Conservation (phyloP, 1,140 invertebrate species). For the Cyphomyrmex costatus region DNA sequence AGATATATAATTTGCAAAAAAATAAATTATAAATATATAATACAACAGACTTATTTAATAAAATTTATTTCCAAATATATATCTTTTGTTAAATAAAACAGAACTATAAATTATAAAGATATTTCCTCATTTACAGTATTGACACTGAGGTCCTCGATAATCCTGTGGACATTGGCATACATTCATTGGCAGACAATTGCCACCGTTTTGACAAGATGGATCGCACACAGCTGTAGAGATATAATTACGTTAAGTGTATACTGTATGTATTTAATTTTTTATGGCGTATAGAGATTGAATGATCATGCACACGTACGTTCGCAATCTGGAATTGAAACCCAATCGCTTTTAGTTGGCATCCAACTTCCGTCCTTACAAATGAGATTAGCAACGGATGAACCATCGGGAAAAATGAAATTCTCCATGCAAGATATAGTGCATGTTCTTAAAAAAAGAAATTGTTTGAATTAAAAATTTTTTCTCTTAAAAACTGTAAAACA, state of each 20-base stretch:
- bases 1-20: neutral
- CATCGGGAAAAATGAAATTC: slow-evolving; percentile 90
- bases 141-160: slow-evolving; percentile 91
- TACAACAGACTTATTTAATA: slow-evolving; percentile 18
- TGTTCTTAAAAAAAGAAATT: slow-evolving; percentile 68
- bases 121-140: slow-evolving; percentile 89
- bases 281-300: neutral
- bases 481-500: neutral
- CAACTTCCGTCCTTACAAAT: slow-evolving; percentile 90
- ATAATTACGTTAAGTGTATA: neutral
- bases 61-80: neutral
- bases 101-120: neutral
- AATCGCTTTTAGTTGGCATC: slow-evolving; percentile 88
- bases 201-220: slow-evolving; percentile 92
- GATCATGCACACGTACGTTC: slow-evolving; percentile 85
- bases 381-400: slow-evolving; percentile 88
- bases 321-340: slow-evolving; percentile 89
- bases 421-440: slow-evolving; percentile 89
- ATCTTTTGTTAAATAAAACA: neutral
- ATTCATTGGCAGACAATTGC: slow-evolving; percentile 91
- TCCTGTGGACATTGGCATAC: slow-evolving; percentile 92
- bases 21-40: neutral
- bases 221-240: slow-evolving; percentile 89
- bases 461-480: neutral
- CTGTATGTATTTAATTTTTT: neutral